Evolutionary conservation across 2,113 vertebrate genomes (phyloP).

Genomic region (Carassius gibelio): DNA sequence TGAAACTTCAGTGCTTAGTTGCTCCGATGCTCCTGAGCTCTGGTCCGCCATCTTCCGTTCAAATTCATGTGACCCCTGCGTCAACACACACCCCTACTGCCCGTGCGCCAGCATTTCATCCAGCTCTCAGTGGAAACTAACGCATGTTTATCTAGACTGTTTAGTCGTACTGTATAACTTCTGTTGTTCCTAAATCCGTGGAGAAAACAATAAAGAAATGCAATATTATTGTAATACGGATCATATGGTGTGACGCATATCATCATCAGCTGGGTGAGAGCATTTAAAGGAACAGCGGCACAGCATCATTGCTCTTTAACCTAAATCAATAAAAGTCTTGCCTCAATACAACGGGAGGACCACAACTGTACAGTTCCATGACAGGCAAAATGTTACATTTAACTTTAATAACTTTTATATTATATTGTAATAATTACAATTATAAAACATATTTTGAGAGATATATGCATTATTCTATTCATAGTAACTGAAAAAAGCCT

Average conservation of each 20-base stretch:
- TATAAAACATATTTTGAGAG: too few species aligned
- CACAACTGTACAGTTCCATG: too few species aligned
- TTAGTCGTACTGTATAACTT: background rate
- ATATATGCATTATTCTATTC: too few species aligned
- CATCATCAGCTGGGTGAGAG: background rate
- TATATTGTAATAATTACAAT: too few species aligned
- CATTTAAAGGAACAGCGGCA: constrained; percentile 12
- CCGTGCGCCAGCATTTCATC: too few species aligned
- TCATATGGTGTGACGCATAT: constrained; percentile 20
- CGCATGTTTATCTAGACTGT: background rate
- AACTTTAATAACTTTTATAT: too few species aligned
- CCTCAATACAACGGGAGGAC: background rate
- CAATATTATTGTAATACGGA: background rate
- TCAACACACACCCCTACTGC: background rate
- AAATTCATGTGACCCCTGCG: constrained; percentile 47
- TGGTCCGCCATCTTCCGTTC: constrained; percentile 56
- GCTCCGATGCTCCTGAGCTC: constrained; percentile 10
- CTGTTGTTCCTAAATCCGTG: background rate
- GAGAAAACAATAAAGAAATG: background rate
- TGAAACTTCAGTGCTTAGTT: constrained; percentile 27
- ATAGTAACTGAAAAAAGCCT: too few species aligned
- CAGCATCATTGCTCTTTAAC: background rate
- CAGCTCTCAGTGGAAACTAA: background rate
- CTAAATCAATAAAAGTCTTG: background rate
- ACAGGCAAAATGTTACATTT: too few species aligned